A percentile compares a stretch with the other conserved stretches of the same genome.
Evolutionary conservation across 92 coral and sea anemone species (phyloP).

Genomic region (Phenganax marumi): DNA sequence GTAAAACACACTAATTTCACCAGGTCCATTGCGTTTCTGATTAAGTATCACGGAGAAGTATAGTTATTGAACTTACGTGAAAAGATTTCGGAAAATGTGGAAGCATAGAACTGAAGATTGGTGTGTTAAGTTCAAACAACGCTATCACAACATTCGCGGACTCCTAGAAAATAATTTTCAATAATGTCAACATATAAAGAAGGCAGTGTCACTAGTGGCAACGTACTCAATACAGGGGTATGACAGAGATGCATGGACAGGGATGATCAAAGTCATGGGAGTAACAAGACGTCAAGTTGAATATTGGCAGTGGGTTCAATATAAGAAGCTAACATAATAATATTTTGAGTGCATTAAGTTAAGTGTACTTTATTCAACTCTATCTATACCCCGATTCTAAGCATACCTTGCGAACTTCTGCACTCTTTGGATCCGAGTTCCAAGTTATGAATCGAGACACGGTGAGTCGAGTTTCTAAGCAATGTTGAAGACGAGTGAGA

Average conservation of each 20-base stretch:
- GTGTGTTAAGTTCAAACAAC: slow-evolving; percentile 91
- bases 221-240: background rate
- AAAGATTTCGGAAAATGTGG: slow-evolving; percentile 92
- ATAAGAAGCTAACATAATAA: no score
- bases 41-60: background rate
- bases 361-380: background rate
- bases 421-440: slow-evolving; percentile 98
- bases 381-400: background rate
- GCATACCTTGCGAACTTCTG: slow-evolving; percentile 90
- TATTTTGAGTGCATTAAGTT: no score
- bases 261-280: no score
- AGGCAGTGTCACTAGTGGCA: background rate
- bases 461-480: slow-evolving; percentile 89
- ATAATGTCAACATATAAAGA: background rate
- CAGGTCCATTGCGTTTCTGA: background rate
- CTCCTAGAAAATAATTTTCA: slow-evolving; percentile 57
- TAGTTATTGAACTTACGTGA: slow-evolving; percentile 63
- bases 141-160: slow-evolving; percentile 95
- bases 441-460: slow-evolving; percentile 95
- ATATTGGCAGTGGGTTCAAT: no score
- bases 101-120: slow-evolving; percentile 96
- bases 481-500: slow-evolving; percentile 42
- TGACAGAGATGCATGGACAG: no score
- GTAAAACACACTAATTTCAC: no score
- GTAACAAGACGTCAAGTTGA: no score